Percentiles rank a stretch among this genome's conserved stretches.
Evolutionary conservation across 2,113 vertebrate genomes (phyloP).

Genomic region (Polyodon spathula): DNA sequence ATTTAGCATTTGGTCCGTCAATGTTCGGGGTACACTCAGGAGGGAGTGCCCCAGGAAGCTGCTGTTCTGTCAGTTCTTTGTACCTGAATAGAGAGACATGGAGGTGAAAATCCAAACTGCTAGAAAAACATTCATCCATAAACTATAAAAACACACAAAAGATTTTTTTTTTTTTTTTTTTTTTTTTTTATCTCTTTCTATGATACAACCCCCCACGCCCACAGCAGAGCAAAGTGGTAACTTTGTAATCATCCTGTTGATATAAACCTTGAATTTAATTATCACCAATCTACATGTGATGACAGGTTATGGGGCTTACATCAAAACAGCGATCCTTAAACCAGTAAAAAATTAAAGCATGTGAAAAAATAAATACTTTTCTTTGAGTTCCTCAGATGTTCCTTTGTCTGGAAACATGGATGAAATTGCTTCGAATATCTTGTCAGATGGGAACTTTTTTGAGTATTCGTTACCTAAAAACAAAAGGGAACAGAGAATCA

Average conservation of each 20-base stretch:
- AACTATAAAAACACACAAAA: no score
- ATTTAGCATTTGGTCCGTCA: constrained; percentile 92
- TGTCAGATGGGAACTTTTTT: constrained; percentile 90
- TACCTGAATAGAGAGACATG: constrained; percentile 58
- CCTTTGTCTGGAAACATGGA: constrained; percentile 99
- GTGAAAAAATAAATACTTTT: constrained; percentile 68
- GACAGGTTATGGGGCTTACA: no score
- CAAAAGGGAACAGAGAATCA: constrained; percentile 1
- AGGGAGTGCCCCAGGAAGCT: constrained; percentile 86
- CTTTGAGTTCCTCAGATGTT: constrained; percentile 90
- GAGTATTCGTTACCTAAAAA: constrained; percentile 63
- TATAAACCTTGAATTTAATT: no score
- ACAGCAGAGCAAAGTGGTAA: no score
- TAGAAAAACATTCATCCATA: no score
- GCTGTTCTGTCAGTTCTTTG: constrained; percentile 93
- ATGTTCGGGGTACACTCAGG: constrained; percentile 97
- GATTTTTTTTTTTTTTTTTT: no score
- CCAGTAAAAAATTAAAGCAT: neutral
- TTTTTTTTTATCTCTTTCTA: no score
- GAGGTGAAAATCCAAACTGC: no score
- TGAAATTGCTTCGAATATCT: constrained; percentile 97
- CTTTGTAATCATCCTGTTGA: no score
- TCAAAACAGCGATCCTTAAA: no score
- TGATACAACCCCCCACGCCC: no score
- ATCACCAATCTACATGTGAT: no score